Conservation (phyloP, 2,888 invertebrate species). For the Crioceris asparagi region DNA sequence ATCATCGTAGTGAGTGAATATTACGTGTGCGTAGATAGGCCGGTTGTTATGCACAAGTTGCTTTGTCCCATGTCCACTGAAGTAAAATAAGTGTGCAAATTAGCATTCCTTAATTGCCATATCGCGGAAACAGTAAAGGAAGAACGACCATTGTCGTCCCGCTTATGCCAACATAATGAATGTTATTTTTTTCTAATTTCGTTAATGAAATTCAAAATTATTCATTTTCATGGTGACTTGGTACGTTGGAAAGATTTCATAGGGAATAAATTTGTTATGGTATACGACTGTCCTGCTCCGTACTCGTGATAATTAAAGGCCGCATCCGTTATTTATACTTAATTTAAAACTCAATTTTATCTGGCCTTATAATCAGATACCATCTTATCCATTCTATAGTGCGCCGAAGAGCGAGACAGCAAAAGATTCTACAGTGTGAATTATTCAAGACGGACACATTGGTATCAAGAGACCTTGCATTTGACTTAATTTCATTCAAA, state of each 20-base stretch:
- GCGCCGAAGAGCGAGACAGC: conserved; percentile 21
- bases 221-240: conserved; percentile 29
- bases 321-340: conserved; percentile 31
- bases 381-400: conserved; percentile 12
- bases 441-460: conserved; percentile 27
- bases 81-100: not conserved
- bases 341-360: conserved; percentile 26
- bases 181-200: conserved; percentile 18
- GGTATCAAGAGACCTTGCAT: conserved; percentile 30
- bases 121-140: not conserved
- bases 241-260: conserved; percentile 32
- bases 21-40: too few relatives aligned
- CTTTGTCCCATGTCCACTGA: too few relatives aligned
- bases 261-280: conserved; percentile 34
- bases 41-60: too few relatives aligned
- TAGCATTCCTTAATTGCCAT: not conserved
- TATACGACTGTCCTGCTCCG: conserved; percentile 31
- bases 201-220: conserved; percentile 26
- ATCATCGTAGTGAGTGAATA: too few relatives aligned
- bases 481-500: conserved; percentile 33
- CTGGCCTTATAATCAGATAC: conserved; percentile 17
- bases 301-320: conserved; percentile 33
- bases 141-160: conserved; percentile 10
- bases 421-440: conserved; percentile 23
- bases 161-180: conserved; percentile 12